Conservation (phyloP, 1,140 invertebrate genomes). For the Drosophila parvula region DNA sequence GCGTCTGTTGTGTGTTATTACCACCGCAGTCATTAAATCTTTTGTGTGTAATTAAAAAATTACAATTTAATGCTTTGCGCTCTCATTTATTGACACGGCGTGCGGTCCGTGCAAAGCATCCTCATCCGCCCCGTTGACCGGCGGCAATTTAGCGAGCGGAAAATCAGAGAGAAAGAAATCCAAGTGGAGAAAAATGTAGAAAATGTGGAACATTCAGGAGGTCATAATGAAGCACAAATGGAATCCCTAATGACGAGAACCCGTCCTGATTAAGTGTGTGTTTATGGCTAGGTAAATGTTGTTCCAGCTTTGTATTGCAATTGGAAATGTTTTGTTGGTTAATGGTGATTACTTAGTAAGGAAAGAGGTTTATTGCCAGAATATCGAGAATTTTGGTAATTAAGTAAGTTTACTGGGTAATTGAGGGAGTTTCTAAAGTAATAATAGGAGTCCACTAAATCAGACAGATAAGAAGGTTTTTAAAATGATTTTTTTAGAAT, state of each 20-base stretch:
- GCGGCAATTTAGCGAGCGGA: constrained; percentile 16
- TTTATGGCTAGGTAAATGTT: constrained; percentile 38
- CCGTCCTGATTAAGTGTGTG: constrained; percentile 25
- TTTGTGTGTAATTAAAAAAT: constrained; percentile 81
- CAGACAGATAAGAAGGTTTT: no score
- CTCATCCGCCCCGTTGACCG: constrained; percentile 33
- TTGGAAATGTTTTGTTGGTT: background rate
- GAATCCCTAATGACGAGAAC: constrained; percentile 28
- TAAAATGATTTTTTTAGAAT: no score
- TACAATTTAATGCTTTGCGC: constrained; percentile 74
- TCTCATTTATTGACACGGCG: constrained; percentile 72
- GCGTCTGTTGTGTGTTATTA: constrained; percentile 72
- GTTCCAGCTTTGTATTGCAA: constrained; percentile 6
- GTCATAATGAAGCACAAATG: constrained; percentile 28
- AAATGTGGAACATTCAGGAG: constrained; percentile 25
- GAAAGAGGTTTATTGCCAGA: background rate
- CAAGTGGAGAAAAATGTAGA: constrained; percentile 19
- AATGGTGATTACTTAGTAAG: constrained; percentile 5
- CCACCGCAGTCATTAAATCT: constrained; percentile 76
- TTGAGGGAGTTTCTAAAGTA: background rate
- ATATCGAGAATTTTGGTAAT: background rate
- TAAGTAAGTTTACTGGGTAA: no score
- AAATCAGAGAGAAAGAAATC: constrained; percentile 20
- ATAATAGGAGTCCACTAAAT: no score
- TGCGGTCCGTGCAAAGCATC: constrained; percentile 21